A percentile compares a stretch with the other conserved stretches of the same genome.
These are phyloP conservation scores for Spheniscus mendiculus DNA, from an alignment of 2,113 vertebrate genomes.

Conservation along the genomic window DNA sequence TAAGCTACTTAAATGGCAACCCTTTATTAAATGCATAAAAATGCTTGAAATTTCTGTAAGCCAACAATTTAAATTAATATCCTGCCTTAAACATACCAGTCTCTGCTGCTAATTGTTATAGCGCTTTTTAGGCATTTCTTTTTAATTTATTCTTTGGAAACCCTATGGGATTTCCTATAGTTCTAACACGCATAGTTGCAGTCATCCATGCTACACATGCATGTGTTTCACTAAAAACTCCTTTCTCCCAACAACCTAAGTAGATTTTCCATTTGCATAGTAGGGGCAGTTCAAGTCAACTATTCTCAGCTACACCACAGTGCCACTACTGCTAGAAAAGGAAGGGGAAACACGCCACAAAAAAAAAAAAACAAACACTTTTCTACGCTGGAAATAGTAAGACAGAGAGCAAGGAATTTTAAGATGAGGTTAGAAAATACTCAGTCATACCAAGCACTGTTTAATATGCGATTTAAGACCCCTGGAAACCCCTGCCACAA, in stretches of 20 bases:
- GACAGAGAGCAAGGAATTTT: background rate
- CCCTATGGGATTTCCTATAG: background rate
- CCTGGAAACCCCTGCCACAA: background rate
- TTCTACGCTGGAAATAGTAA: background rate
- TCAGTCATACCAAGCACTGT: background rate
- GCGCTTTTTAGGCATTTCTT: background rate
- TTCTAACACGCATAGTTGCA: background rate
- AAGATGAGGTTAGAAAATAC: background rate
- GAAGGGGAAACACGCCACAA: background rate
- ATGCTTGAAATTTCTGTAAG: conserved; percentile 16
- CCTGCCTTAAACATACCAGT: background rate
- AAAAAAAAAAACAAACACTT: background rate
- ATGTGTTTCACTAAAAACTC: background rate
- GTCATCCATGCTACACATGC: background rate
- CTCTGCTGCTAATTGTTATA: background rate
- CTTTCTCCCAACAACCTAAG: background rate
- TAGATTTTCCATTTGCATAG: background rate
- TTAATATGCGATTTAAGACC: background rate
- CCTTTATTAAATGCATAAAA: conserved; percentile 34
- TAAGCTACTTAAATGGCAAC: conserved; percentile 12
- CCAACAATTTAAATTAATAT: conserved; percentile 8
- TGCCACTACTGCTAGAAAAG: background rate
- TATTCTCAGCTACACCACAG: background rate
- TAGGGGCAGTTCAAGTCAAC: background rate
- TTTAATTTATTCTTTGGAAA: background rate